These are phyloP conservation scores for Pseudococcus viburni DNA, from an alignment of 2,888 invertebrate genomes.

Conservation along the genomic window DNA sequence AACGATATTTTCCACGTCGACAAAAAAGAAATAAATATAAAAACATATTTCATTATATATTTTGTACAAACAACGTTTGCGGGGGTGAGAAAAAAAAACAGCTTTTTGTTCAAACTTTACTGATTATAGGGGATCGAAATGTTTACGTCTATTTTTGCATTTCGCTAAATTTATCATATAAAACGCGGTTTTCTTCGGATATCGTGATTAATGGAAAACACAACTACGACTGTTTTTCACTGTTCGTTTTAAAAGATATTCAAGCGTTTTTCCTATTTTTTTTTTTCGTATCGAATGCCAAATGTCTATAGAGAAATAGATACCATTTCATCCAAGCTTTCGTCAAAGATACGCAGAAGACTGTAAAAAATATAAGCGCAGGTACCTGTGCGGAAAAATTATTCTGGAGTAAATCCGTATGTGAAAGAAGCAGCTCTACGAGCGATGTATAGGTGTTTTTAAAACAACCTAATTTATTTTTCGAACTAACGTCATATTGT, in stretches of 20 bases:
- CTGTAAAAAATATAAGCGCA: neutral
- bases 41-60: slow-evolving; percentile 57
- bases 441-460: neutral
- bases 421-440: neutral
- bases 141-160: slow-evolving; percentile 48
- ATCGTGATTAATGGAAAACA: slow-evolving; percentile 37
- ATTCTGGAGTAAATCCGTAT: neutral
- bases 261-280: neutral
- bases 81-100: neutral
- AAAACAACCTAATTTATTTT: neutral
- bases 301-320: neutral
- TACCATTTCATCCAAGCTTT: neutral
- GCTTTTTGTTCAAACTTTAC: slow-evolving; percentile 20
- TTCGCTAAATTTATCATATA: slow-evolving; percentile 22
- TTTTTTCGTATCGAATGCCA: neutral
- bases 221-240: slow-evolving; percentile 7
- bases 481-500: neutral
- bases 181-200: neutral
- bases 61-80: neutral
- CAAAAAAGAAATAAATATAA: slow-evolving; percentile 54
- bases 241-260: neutral
- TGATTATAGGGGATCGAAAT: slow-evolving; percentile 38
- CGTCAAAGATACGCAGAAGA: neutral
- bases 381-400: neutral
- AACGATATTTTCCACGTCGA: slow-evolving; percentile 51